Base-by-base conservation (phyloP, 2,888 invertebrate species). In the Agapostemon virescens region DNA sequence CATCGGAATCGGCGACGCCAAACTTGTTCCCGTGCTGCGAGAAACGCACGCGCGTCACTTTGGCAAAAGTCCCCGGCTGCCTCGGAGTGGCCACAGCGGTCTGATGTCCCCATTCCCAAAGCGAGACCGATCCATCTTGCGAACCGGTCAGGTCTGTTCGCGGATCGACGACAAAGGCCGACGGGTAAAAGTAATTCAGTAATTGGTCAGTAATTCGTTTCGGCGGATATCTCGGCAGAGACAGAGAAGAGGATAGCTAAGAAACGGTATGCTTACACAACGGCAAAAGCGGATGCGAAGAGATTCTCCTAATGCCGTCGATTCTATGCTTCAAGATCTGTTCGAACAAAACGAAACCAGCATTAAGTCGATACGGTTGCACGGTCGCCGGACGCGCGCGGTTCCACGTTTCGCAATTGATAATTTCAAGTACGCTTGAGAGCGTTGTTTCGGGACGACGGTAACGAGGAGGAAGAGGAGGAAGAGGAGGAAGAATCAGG, bases 51-150 rank as follows among this genome's bases (percentile, higher is more conserved):
- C 98, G 95, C 2, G 98, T 98, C 77, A 99, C 99, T 93, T 98
- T 98, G 45, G 98, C 98, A 93, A 97, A 98, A 7, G 98, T 98
- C 45, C 98, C 98, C 0, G 98, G 95, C n/a, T 97, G 96, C 55
- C 98, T 95, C 1, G 98, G 98, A 33, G 96, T 96, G 90, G 98
- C 97, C 20, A 98, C 97, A 58, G 97, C 97, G 82, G 97, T 97
- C 69, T 96, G 95, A 93, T 98, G 98, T 11, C 98, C 98, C 99
- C 99, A 99, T 93, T 99, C 99, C 98, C 99, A 98, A 84, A 99
- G 94, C 87, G 97, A 96, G 0, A 99, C 98, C 0, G 98, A 98
- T 13, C 99, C 98, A 93, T 99, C 99, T 91, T 98, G 98, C 17
- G 98, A 97, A 75, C 99, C 99, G 63, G 98, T 98, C 88, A 99